phyloP scores from a whole-genome alignment of 2,797 vertebrate genomes.

The Calcarius lapponicus region DNA sequence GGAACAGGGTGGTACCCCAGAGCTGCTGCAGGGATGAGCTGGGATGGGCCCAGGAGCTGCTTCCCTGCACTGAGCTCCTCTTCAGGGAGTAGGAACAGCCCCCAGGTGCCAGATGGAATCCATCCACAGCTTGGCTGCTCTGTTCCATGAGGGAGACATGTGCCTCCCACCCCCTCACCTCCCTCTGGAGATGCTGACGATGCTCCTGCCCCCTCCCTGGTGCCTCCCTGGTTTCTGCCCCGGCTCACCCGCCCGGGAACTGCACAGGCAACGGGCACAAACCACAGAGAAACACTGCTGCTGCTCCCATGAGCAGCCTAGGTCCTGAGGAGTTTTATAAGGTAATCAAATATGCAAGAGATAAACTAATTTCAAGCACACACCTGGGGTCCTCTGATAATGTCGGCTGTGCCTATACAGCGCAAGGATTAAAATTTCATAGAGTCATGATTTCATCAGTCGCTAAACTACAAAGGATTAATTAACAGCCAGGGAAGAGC shows the following conservation, averaged over 20 bases:
- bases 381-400: slow-evolving; percentile 85
- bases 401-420: slow-evolving; percentile 53
- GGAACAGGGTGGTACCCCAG: not conserved
- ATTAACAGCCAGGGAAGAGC: slow-evolving; percentile 83
- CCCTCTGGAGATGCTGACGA: not conserved
- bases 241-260: not conserved
- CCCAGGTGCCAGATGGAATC: not conserved
- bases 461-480: slow-evolving; percentile 89
- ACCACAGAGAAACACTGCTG: not conserved
- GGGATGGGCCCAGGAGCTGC: not conserved
- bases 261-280: not conserved
- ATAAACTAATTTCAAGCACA: slow-evolving; percentile 77
- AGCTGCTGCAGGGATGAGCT: not conserved
- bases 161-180: not conserved
- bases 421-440: slow-evolving; percentile 77
- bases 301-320: not conserved
- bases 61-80: not conserved
- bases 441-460: slow-evolving; percentile 81
- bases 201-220: not conserved
- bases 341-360: slow-evolving; percentile 87
- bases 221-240: not conserved
- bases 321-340: slow-evolving; percentile 75
- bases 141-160: not conserved
- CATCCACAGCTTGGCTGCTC: not conserved
- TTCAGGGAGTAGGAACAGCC: not conserved